Percentiles rank a stretch among this genome's conserved stretches.
phyloP scores from a whole-genome alignment of 2,888 invertebrate genomes.

The Empis livida region DNA sequence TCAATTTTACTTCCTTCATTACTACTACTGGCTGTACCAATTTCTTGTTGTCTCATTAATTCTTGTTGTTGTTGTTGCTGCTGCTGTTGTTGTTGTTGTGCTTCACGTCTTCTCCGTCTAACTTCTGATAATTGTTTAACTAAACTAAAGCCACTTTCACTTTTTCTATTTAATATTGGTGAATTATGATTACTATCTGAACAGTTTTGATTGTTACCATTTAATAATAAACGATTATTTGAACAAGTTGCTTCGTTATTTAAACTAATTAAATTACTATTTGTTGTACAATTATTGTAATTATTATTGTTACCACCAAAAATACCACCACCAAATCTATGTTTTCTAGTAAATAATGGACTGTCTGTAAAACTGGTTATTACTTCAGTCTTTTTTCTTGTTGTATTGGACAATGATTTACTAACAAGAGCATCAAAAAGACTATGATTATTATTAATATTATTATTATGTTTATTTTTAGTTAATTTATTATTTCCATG shows the following conservation, averaged over 20 bases:
- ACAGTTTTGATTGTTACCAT: constrained; percentile 10
- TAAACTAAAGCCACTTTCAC: constrained; percentile 32
- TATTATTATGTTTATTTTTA: background rate
- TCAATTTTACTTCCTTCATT: constrained; percentile 22
- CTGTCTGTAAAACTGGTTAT: constrained; percentile 37
- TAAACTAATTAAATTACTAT: constrained; percentile 3
- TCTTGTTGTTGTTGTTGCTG: constrained; percentile 3
- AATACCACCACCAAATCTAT: constrained; percentile 28
- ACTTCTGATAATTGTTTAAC: constrained; percentile 34
- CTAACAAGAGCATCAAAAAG: constrained; percentile 12
- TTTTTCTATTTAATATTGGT: constrained; percentile 28
- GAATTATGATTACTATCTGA: constrained; percentile 25
- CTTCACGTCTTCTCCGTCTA: constrained; percentile 31
- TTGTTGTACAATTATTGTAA: constrained; percentile 8
- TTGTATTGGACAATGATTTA: constrained; percentile 6
- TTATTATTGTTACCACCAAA: constrained; percentile 21
- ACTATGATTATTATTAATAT: constrained; percentile 2
- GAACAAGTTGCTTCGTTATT: constrained; percentile 6
- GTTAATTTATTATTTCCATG: background rate
- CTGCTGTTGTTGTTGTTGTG: constrained; percentile 10
- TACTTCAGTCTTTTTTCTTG: constrained; percentile 30
- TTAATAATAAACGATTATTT: constrained; percentile 6
- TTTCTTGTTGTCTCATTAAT: background rate
- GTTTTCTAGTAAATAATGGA: constrained; percentile 35
- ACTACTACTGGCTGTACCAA: constrained; percentile 7